phyloP scores from a whole-genome alignment of 2,113 vertebrate species.

The crab-eating macaque (Macaca fascicularis) region DNA sequence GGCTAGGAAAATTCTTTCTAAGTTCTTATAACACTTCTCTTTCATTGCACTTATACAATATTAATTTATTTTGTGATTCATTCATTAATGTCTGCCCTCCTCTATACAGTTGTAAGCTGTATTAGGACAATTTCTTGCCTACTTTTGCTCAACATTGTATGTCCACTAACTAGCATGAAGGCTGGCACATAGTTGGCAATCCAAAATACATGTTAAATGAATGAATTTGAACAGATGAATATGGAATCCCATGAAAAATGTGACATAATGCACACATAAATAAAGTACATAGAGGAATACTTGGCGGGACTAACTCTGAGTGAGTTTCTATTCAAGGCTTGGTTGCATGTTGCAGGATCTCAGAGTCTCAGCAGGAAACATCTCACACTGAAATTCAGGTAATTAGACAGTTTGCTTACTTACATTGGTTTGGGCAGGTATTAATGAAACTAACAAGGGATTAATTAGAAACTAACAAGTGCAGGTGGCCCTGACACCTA shows the following conservation, averaged over 20 bases:
- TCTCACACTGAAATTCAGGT: background rate
- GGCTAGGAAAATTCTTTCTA: background rate
- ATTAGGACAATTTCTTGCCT: background rate
- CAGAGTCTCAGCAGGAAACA: background rate
- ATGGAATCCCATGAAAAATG: background rate
- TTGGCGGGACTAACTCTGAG: background rate
- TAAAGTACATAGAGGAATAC: background rate
- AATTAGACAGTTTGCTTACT: background rate
- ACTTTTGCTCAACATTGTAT: background rate
- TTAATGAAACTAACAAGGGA: background rate
- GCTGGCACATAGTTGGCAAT: background rate
- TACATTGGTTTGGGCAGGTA: background rate
- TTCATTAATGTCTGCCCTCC: background rate
- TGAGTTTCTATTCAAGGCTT: background rate
- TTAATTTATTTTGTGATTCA: background rate
- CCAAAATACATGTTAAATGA: background rate
- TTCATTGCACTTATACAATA: background rate
- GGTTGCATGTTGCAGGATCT: background rate
- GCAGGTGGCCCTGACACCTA: background rate
- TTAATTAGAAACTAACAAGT: background rate
- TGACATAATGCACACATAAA: background rate
- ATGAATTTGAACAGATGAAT: background rate
- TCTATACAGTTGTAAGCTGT: background rate
- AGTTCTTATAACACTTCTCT: background rate
- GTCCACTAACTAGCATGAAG: background rate